phyloP scores from a whole-genome alignment of 2,888 invertebrate genomes.

The Nomada ruficornis region DNA sequence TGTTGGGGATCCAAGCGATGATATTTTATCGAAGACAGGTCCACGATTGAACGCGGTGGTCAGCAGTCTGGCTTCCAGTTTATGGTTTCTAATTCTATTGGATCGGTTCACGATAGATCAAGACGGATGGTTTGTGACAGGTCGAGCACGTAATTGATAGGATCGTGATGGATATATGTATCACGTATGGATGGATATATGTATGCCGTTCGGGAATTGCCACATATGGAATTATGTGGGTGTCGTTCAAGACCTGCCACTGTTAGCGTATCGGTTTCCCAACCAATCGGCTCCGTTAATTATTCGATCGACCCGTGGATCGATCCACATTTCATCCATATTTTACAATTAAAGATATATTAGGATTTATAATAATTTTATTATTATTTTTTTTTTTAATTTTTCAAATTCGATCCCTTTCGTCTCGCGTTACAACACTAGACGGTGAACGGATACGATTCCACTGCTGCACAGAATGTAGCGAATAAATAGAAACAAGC shows the following conservation, averaged over 20 bases:
- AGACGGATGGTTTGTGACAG: constrained; percentile 69
- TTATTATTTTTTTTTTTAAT: too few relatives aligned
- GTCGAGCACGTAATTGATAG: constrained; percentile 63
- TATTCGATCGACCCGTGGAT: constrained; percentile 54
- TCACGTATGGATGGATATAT: constrained; percentile 31
- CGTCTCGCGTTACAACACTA: constrained; percentile 48
- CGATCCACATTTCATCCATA: too few relatives aligned
- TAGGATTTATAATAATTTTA: too few relatives aligned
- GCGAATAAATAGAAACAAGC: constrained; percentile 46
- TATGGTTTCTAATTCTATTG: constrained; percentile 68
- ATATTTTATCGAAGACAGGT: constrained; percentile 70
- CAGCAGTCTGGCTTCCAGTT: constrained; percentile 39
- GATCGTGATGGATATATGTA: constrained; percentile 69
- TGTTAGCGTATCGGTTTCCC: constrained; percentile 56
- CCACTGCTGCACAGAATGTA: constrained; percentile 39
- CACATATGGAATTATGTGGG: constrained; percentile 61
- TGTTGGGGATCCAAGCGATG: constrained; percentile 53
- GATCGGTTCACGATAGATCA: constrained; percentile 64
- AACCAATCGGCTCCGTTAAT: constrained; percentile 55
- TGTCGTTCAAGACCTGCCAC: constrained; percentile 40
- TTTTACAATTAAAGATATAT: too few relatives aligned
- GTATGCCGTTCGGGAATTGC: constrained; percentile 40
- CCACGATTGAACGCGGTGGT: constrained; percentile 45
- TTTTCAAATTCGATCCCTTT: constrained; percentile 61
- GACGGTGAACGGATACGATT: constrained; percentile 47